Evolutionary conservation across 1,140 invertebrate species (phyloP).

Genomic region (Littorina saxatilis): DNA sequence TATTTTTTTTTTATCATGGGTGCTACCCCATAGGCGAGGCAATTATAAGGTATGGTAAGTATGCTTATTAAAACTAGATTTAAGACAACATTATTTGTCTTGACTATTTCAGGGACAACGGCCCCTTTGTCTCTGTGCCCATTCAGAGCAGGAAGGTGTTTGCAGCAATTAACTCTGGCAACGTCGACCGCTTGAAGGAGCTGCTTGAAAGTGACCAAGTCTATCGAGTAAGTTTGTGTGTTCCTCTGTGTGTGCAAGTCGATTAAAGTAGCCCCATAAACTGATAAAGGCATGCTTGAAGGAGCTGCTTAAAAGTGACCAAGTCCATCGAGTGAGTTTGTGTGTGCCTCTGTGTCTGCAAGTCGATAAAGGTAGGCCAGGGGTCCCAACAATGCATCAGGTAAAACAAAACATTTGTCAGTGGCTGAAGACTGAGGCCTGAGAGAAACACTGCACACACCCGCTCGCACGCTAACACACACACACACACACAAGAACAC

Average conservation of each 20-base stretch:
- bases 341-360: not conserved
- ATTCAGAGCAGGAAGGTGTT: constrained; percentile 75
- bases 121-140: constrained; percentile 76
- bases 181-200: constrained; percentile 68
- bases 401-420: no score
- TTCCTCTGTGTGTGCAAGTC: not conserved
- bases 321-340: constrained; percentile 68
- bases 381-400: no score
- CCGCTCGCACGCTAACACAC: no score
- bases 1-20: no score
- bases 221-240: constrained; percentile 62
- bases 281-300: no score
- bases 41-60: no score
- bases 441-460: not conserved
- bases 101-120: constrained; percentile 59
- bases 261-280: not conserved
- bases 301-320: constrained; percentile 69
- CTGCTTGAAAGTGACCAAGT: constrained; percentile 72
- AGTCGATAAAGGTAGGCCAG: not conserved
- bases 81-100: no score
- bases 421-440: not conserved
- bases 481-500: no score
- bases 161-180: constrained; percentile 73
- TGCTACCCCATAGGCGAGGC: no score
- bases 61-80: no score